phyloP scores from a whole-genome alignment of 53 echinoderm and acorn worm species.

The Stichopus horrens region DNA sequence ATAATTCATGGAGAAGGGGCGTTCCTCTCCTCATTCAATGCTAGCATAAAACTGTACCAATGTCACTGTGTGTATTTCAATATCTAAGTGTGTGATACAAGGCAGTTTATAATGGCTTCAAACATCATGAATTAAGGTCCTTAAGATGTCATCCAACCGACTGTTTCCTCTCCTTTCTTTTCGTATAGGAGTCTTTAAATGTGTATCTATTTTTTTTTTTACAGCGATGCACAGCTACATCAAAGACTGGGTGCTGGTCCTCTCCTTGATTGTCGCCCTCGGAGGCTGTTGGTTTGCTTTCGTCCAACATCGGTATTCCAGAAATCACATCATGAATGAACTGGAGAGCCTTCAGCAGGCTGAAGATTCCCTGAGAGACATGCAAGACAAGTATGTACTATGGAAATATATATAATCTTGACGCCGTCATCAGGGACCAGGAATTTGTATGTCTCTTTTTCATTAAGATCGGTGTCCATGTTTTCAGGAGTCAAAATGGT shows the following conservation, averaged over 20 bases:
- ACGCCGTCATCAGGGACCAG: too few relatives aligned
- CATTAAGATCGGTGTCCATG: too few relatives aligned
- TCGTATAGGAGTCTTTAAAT: too few relatives aligned
- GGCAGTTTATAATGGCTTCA: too few relatives aligned
- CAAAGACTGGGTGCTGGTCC: slow-evolving; percentile 83
- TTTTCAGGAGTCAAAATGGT: too few relatives aligned
- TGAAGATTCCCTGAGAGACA: slow-evolving; percentile 84
- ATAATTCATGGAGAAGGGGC: too few relatives aligned
- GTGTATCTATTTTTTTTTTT: background rate
- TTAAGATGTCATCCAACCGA: too few relatives aligned
- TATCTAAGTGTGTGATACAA: background rate
- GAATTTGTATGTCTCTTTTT: too few relatives aligned
- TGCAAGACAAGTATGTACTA: slow-evolving; percentile 89
- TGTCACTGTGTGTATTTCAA: background rate
- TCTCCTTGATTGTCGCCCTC: slow-evolving; percentile 88
- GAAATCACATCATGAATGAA: slow-evolving; percentile 82
- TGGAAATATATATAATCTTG: too few relatives aligned
- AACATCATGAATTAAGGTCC: too few relatives aligned
- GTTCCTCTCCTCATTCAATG: too few relatives aligned
- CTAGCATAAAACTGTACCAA: too few relatives aligned
- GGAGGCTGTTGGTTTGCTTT: slow-evolving; percentile 99
- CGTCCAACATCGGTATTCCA: slow-evolving; percentile 89
- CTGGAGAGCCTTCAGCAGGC: slow-evolving; percentile 90
- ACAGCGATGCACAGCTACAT: slow-evolving; percentile 87
- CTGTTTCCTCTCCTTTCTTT: background rate